Conservation (phyloP, 1,140 invertebrate genomes). For the Drosophila serrata region DNA sequence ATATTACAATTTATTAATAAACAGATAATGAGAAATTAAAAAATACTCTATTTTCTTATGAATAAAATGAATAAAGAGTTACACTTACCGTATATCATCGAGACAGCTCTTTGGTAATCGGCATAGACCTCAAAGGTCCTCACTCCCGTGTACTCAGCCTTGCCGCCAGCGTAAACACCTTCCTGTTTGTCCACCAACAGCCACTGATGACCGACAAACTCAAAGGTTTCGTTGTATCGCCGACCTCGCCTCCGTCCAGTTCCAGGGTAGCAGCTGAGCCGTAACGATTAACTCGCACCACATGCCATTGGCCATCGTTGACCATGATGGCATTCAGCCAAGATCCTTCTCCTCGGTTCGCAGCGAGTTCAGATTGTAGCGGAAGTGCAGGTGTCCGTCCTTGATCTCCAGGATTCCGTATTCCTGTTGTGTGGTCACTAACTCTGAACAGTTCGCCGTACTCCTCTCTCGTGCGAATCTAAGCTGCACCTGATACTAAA, state of each 20-base stretch:
- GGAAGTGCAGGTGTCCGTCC: conserved; percentile 94
- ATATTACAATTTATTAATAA: background rate
- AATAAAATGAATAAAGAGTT: too few species aligned
- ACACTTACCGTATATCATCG: conserved; percentile 88
- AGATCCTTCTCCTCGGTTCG: conserved; percentile 95
- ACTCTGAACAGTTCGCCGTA: conserved; percentile 96
- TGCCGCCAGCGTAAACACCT: conserved; percentile 97
- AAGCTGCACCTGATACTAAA: conserved; percentile 96
- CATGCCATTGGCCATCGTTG: conserved; percentile 99
- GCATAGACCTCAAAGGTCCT: conserved; percentile 96
- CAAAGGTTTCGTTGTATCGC: conserved; percentile 97
- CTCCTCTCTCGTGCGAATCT: conserved; percentile 96
- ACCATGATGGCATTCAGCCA: conserved; percentile 96
- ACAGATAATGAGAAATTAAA: background rate
- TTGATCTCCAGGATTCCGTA: conserved; percentile 98
- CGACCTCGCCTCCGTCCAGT: conserved; percentile 97
- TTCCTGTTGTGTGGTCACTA: conserved; percentile 97
- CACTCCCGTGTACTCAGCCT: conserved; percentile 97
- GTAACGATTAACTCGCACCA: conserved; percentile 94
- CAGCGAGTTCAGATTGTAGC: conserved; percentile 96
- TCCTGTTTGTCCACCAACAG: conserved; percentile 97
- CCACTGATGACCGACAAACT: conserved; percentile 96
- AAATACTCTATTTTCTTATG: too few species aligned
- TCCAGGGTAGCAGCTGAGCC: conserved; percentile 97
- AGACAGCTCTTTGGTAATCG: conserved; percentile 94